phyloP scores from a whole-genome alignment of 1,140 invertebrate genomes.

The Drosophila oshimai region DNA sequence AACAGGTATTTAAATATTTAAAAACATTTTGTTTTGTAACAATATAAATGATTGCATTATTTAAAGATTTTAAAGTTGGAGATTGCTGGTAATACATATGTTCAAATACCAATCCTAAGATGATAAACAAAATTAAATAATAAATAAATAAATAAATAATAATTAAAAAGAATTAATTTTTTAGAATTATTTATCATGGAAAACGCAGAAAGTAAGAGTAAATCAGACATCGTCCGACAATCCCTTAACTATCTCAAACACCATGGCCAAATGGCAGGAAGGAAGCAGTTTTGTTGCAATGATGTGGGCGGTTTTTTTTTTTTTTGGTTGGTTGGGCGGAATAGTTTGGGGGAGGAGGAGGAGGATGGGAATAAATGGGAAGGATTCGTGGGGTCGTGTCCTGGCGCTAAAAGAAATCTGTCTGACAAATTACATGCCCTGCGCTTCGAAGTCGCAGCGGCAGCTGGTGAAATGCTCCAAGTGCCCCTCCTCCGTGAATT shows the following conservation, averaged over 20 bases:
- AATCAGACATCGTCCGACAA: neutral
- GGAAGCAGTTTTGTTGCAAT: constrained; percentile 68
- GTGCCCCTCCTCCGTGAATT: constrained; percentile 14
- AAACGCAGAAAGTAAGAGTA: neutral
- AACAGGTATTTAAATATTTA: too few relatives aligned
- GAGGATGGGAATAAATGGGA: neutral
- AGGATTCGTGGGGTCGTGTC: constrained; percentile 23
- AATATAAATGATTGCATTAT: too few relatives aligned
- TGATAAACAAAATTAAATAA: too few relatives aligned
- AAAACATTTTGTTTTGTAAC: too few relatives aligned
- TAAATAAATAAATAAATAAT: too few relatives aligned
- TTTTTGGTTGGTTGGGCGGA: constrained; percentile 27
- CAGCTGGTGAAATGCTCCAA: constrained; percentile 51
- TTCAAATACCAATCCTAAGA: too few relatives aligned
- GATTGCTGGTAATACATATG: too few relatives aligned
- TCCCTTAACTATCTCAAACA: constrained; percentile 8
- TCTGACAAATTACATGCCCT: constrained; percentile 73
- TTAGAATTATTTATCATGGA: too few relatives aligned
- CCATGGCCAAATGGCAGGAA: constrained; percentile 52
- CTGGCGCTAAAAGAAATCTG: constrained; percentile 63
- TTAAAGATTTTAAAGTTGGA: too few relatives aligned
- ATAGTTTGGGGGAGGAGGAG: too few relatives aligned
- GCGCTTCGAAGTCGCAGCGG: constrained; percentile 35
- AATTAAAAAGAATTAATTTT: too few relatives aligned
- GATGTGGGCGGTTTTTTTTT: constrained; percentile 42